Conservation (phyloP, 2,888 invertebrate species). For the Clistopyga incitator region DNA sequence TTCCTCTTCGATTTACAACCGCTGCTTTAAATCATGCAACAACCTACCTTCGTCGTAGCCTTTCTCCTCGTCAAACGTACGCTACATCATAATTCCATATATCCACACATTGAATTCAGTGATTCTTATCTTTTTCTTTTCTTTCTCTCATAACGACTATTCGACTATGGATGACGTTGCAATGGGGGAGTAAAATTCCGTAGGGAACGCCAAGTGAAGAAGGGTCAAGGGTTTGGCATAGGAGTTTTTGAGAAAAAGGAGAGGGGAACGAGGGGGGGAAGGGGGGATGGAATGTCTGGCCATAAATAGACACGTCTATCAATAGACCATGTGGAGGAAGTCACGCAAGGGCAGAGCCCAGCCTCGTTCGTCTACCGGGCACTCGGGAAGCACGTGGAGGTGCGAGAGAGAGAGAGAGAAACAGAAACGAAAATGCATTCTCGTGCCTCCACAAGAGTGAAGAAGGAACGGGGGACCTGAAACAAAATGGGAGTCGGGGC, state of each 20-base stretch:
- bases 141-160: neutral
- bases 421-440: neutral
- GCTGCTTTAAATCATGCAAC: constrained; percentile 27
- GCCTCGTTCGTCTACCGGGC: constrained; percentile 6
- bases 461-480: constrained; percentile 9
- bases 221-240: constrained; percentile 29
- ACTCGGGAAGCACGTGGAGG: constrained; percentile 3
- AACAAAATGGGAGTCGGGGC: constrained; percentile 41
- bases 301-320: constrained; percentile 60
- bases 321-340: constrained; percentile 53
- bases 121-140: constrained; percentile 12
- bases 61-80: neutral
- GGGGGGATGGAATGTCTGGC: constrained; percentile 29
- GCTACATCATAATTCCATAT: constrained; percentile 8
- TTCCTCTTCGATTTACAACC: neutral
- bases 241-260: constrained; percentile 12
- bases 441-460: neutral
- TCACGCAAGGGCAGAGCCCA: constrained; percentile 44
- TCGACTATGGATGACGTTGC: neutral
- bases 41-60: constrained; percentile 50
- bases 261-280: no score
- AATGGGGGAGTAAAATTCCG: constrained; percentile 1
- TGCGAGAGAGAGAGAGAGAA: neutral
- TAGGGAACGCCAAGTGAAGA: constrained; percentile 10
- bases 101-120: constrained; percentile 19